A percentile compares a stretch with the other conserved stretches of the same genome.
These are phyloP conservation scores for Acanthaster planci DNA, from an alignment of 35 echinoderm and acorn worm species.

Conservation along the genomic window DNA sequence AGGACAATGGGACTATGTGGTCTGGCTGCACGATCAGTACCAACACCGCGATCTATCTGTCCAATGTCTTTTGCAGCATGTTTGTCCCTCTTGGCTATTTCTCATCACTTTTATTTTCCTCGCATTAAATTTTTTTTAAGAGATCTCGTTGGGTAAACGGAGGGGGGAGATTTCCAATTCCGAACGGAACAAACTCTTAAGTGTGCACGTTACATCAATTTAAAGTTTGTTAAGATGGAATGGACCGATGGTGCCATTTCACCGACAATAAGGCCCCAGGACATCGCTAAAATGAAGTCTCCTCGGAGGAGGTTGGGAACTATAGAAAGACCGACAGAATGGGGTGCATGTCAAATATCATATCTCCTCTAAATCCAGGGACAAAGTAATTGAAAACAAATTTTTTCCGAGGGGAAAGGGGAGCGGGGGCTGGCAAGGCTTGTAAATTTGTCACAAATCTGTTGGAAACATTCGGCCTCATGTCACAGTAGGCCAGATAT, in stretches of 20 bases:
- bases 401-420: not conserved
- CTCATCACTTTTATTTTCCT: not conserved
- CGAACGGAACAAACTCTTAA: not conserved
- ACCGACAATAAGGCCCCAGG: not conserved
- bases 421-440: not conserved
- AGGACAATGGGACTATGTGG: not conserved
- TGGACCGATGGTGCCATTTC: not conserved
- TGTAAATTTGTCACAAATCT: not conserved
- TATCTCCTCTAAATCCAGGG: not conserved
- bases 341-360: not conserved
- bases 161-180: not conserved
- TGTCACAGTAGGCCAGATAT: not conserved
- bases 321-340: not conserved
- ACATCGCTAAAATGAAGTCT: not conserved
- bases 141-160: no score
- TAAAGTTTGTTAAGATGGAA: not conserved
- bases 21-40: not conserved
- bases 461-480: not conserved
- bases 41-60: conserved; percentile 14
- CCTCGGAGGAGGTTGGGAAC: not conserved
- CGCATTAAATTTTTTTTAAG: not conserved
- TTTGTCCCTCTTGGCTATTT: not conserved
- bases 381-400: not conserved
- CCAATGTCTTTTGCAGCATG: not conserved
- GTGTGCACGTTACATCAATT: not conserved